Base-by-base conservation (phyloP, 2,888 invertebrate species). In the Torymus auratus region DNA sequence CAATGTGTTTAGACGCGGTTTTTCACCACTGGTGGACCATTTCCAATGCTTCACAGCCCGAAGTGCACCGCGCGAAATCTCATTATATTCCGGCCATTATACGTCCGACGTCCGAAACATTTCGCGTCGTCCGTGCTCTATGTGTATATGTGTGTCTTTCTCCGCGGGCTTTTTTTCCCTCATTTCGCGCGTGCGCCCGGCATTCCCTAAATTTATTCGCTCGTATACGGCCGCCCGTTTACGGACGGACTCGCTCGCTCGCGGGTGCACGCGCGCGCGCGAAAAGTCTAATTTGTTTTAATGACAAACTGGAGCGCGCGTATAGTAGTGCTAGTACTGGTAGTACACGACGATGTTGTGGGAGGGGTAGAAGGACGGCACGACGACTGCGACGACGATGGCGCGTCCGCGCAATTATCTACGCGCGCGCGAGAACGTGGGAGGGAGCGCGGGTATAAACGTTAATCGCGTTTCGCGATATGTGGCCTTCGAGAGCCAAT, bases 41-140 rank as follows among this genome's bases (percentile, higher is more conserved):
- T 89, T 86, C 87, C 89, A 86, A 89, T 88, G 90, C 88, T 89
- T 89, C 88, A 88, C 87, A 20, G 5, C 64, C 88, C 87, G 89
- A 88, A 88, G 87, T 87, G 88, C 89, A 88, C 86, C 86, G 89
- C 88, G 89, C 88, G 87, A 90, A 90, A 89, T 90, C 90, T 89
- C 90, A 89, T 89, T 89, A 89, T 87, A 88, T 87, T 86, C 87
- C 11, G 15, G 69, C 87, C 88, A 88, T 85, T 85, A 61, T 61
- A 10, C 83, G 83, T 85, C 83, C 83, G 80, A 82, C 88, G 87
- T 87, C 88, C 87, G 87, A 87, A 89, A 88, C 88, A 88, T 86
- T 88, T 86, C 85, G 69, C 52, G 12, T 41, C n/a, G 75, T 78
- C 78, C 81, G 61, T 73, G 72, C 53, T 20, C 41, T 41, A 2